Percentiles rank a stretch among this genome's conserved stretches.
These are phyloP conservation scores for Epinotia bilunana DNA, from an alignment of 2,888 invertebrate species.

Conservation along the genomic window DNA sequence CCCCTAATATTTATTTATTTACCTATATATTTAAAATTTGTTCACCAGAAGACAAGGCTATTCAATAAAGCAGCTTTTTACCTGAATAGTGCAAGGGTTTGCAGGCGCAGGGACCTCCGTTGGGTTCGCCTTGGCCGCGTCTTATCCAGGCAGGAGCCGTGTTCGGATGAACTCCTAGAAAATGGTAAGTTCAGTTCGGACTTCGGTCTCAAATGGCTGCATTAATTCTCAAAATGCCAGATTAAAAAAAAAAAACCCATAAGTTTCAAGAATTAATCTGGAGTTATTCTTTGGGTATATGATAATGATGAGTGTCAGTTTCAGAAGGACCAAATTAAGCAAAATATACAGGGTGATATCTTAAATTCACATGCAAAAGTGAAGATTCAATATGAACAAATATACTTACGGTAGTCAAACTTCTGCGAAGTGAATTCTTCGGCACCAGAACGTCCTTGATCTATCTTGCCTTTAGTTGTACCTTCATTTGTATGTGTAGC, in stretches of 20 bases:
- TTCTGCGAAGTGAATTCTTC: conserved; percentile 46
- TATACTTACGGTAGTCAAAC: conserved; percentile 55
- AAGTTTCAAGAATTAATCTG: background rate
- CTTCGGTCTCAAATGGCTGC: background rate
- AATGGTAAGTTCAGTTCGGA: background rate
- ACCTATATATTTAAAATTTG: no score
- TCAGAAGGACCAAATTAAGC: no score
- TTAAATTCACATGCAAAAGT: background rate
- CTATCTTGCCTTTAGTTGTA: conserved; percentile 8
- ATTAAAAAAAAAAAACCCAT: background rate
- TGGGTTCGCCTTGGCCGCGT: conserved; percentile 44
- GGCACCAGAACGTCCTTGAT: conserved; percentile 30
- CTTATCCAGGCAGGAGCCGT: conserved; percentile 56
- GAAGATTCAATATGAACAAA: background rate
- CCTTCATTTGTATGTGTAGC: conserved; percentile 4
- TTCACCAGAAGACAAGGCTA: background rate
- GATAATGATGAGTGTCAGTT: no score
- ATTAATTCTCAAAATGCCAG: background rate
- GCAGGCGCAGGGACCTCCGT: conserved; percentile 2
- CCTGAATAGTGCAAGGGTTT: conserved; percentile 1
- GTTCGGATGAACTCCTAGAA: conserved; percentile 52
- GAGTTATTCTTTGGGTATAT: background rate
- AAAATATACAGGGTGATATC: no score
- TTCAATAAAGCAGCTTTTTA: conserved; percentile 5
- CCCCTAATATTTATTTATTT: no score